These are phyloP conservation scores for Furnarius figulus DNA, from an alignment of 2,113 vertebrate genomes.

Conservation along the genomic window DNA sequence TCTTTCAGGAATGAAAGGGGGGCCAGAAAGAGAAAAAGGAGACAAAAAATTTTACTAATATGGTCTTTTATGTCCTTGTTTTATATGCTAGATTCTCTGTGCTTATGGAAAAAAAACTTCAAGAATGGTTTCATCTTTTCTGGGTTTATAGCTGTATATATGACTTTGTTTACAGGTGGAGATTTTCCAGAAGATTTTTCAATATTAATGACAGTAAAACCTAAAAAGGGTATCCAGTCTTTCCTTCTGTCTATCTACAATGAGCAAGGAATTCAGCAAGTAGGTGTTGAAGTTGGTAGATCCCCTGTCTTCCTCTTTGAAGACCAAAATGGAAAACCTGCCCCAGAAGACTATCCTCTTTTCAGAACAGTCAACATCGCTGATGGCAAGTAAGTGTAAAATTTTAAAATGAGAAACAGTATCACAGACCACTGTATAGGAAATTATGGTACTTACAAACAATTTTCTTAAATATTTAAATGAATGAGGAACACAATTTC, in stretches of 20 bases:
- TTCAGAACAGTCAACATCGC: slow-evolving; percentile 91
- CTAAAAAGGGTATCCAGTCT: slow-evolving; percentile 91
- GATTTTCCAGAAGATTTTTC: slow-evolving; percentile 97
- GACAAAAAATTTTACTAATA: background rate
- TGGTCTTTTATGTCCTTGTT: background rate
- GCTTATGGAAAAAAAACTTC: background rate
- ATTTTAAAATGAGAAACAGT: background rate
- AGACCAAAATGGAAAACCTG: slow-evolving; percentile 91
- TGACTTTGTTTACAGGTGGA: slow-evolving; percentile 74
- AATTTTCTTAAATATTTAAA: background rate
- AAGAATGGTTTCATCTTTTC: background rate
- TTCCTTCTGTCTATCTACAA: slow-evolving; percentile 96
- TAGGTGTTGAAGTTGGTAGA: slow-evolving; percentile 93
- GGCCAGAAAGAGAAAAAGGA: background rate
- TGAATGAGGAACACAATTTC: background rate
- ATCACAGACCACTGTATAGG: background rate
- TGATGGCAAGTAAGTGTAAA: slow-evolving; percentile 91
- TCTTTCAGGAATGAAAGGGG: background rate
- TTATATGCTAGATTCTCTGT: background rate
- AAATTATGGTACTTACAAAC: background rate
- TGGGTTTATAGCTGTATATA: background rate
- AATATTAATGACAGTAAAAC: slow-evolving; percentile 92
- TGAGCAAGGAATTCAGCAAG: slow-evolving; percentile 90
- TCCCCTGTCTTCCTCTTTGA: slow-evolving; percentile 95
- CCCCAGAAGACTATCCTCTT: slow-evolving; percentile 93